Conservation (phyloP, 1,140 invertebrate genomes). For the Diorhabda carinulata region DNA sequence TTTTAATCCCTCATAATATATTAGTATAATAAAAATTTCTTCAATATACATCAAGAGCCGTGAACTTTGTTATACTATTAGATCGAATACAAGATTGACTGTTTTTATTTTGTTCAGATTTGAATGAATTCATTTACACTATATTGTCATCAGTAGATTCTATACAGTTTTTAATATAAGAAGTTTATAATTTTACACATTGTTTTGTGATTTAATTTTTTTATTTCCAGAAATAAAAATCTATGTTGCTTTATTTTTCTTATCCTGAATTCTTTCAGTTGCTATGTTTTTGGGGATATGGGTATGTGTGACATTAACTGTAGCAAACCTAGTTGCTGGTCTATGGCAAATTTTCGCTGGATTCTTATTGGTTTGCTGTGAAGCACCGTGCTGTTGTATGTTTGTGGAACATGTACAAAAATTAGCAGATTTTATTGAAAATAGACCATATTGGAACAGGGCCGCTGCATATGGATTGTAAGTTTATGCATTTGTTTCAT, state of each 20-base stretch:
- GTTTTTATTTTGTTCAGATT: no score
- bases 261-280: constrained; percentile 57
- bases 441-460: constrained; percentile 84
- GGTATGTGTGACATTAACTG: constrained; percentile 69
- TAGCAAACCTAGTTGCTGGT: constrained; percentile 65
- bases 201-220: no score
- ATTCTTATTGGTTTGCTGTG: constrained; percentile 79
- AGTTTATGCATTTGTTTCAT: constrained; percentile 47
- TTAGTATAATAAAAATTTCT: no score
- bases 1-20: not conserved
- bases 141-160: no score
- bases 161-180: no score
- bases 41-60: no score
- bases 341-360: constrained; percentile 87
- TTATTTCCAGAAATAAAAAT: no score
- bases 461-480: constrained; percentile 82
- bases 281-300: constrained; percentile 82
- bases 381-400: constrained; percentile 92
- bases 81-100: no score
- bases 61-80: no score
- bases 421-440: constrained; percentile 75
- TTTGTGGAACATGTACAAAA: constrained; percentile 90
- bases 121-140: no score
- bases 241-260: no score
- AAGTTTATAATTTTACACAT: no score